Conservation (phyloP, 2,113 vertebrate species). For the Suricata suricatta region DNA sequence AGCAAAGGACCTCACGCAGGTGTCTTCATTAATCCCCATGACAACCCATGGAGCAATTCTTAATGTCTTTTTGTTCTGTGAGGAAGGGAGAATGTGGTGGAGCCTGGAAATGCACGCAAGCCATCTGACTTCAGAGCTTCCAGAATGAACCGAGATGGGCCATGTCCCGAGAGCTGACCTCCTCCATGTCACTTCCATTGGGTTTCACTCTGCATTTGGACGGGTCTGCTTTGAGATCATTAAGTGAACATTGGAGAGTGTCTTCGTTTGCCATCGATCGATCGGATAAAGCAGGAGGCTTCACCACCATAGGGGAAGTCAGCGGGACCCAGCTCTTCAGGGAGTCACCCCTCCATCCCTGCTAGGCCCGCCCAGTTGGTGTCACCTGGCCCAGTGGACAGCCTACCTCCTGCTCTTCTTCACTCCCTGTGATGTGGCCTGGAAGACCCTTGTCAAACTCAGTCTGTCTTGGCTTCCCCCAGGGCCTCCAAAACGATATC, state of each 20-base stretch:
- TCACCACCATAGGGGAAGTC: neutral
- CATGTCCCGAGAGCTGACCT: neutral
- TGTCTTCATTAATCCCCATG: neutral
- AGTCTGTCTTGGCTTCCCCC: neutral
- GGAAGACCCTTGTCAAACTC: no score
- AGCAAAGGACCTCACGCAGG: neutral
- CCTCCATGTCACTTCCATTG: rapidly evolving
- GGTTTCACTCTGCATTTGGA: neutral
- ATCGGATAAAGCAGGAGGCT: neutral
- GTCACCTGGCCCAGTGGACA: neutral
- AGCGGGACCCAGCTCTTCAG: neutral
- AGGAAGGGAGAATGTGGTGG: neutral
- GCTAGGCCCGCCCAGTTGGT: rapidly evolving
- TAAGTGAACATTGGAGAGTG: rapidly evolving
- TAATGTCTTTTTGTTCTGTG: no score
- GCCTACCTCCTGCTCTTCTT: no score
- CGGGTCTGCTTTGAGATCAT: neutral
- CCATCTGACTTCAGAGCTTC: neutral
- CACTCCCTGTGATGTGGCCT: rapidly evolving
- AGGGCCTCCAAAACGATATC: neutral
- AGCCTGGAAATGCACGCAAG: neutral
- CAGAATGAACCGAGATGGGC: neutral
- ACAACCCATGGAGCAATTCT: neutral
- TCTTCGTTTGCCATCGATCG: neutral
- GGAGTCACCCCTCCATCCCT: neutral